Base-by-base conservation (phyloP, 2,113 vertebrate species). In the Microtus pennsylvanicus region DNA sequence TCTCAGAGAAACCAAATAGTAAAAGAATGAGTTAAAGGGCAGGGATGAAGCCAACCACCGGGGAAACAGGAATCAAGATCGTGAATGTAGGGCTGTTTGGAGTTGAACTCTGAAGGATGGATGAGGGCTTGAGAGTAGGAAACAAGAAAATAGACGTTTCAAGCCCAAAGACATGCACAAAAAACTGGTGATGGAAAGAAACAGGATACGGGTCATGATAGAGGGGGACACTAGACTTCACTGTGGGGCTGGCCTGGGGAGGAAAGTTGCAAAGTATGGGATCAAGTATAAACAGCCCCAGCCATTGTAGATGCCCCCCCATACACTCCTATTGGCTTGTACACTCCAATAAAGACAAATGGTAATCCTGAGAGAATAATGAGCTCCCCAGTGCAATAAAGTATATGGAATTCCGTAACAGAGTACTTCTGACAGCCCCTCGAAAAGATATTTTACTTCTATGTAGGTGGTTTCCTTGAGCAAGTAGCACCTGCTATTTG, bases 401-500 rank as follows among this genome's bases (percentile, higher is more conserved):
- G 86, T n/a, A 93, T 5, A 21, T 86, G 75, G 88, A 75, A 86
- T 94, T 94, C 58, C 85, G 65, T 4, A 82, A 50, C 50, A 90
- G 1, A 38, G 87, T 74, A 42, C 72, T 85, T 93, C 61, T 96
- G 96, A 94, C 92, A 95, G 69, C 38, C 33, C 52, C 67, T 21
- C 28, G 72, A 70, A 94, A 83, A 91, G 77, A 74, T 82, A 96
- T 89, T 96, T 96, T 89, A 95, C 50, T 83, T 97, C 90, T 78
- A 94, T 30, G 76, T 96, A 96, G 96, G 95, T 98, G 95, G 95
- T 93, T 97, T 97, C 96, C 94, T 95, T 97, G 94, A 96, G 97
- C 4, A 0, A 94, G 77, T 3, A 94, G 76, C 88, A 94, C 93
- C 90, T 97, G 96, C 72, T 96, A 87, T 97, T 94, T 98, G 96